phyloP scores from a whole-genome alignment of 2,113 vertebrate genomes.

The Megaceryle torquata region DNA sequence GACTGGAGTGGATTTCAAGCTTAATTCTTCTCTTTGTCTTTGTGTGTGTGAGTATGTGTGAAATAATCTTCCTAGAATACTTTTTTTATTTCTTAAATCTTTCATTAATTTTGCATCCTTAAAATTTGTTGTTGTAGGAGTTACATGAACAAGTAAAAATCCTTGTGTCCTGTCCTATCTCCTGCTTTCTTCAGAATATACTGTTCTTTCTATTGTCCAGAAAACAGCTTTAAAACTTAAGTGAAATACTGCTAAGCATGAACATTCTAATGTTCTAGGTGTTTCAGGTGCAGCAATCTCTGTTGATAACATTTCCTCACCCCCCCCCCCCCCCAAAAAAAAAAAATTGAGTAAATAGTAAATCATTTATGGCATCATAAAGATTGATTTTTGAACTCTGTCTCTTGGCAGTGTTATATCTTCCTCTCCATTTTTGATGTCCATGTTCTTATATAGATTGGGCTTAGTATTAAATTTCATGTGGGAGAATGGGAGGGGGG shows the following conservation, averaged over 20 bases:
- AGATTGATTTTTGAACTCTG: neutral
- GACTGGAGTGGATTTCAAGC: conserved; percentile 7
- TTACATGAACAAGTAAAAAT: neutral
- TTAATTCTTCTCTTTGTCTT: conserved; percentile 22
- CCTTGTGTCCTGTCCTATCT: neutral
- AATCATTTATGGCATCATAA: neutral
- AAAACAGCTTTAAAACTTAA: neutral
- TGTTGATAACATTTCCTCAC: too few species aligned
- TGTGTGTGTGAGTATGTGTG: neutral
- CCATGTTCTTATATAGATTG: neutral
- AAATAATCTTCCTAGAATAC: neutral
- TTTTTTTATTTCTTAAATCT: neutral
- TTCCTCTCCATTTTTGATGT: neutral
- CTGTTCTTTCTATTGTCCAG: neutral
- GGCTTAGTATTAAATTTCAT: neutral
- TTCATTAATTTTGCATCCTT: neutral
- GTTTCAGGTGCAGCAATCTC: neutral
- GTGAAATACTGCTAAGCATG: neutral
- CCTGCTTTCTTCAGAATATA: neutral
- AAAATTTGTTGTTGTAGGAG: neutral
- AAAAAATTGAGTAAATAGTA: neutral
- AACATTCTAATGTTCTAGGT: neutral
- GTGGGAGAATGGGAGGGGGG: neutral
- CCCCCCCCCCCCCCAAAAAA: neutral
- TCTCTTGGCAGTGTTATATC: neutral